Conservation (phyloP, 2,888 invertebrate species). For the Loripinus fragilis region DNA sequence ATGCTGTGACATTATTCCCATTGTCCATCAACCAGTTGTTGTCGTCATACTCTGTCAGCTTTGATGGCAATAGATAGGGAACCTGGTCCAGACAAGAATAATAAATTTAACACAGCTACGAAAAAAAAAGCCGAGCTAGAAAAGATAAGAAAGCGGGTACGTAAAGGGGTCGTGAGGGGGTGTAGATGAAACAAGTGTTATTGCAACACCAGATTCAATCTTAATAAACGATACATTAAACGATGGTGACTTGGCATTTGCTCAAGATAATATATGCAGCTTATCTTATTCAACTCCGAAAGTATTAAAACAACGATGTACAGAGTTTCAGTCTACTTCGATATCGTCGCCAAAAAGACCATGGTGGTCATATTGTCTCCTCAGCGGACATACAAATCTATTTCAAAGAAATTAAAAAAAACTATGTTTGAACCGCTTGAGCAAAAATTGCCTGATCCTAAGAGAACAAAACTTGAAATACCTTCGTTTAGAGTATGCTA, state of each 20-base stretch:
- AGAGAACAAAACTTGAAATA: not conserved
- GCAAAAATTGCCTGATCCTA: not conserved
- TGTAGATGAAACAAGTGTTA: not conserved
- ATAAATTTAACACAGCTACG: not conserved
- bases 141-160: constrained; percentile 22
- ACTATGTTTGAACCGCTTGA: not conserved
- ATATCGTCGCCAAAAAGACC: not conserved
- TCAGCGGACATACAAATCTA: not conserved
- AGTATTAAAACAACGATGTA: too few relatives aligned
- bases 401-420: not conserved
- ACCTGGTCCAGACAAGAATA: constrained; percentile 3
- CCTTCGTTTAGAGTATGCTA: not conserved
- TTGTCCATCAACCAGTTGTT: constrained; percentile 24
- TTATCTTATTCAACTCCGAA: not conserved
- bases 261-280: not conserved
- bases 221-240: not conserved
- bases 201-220: not conserved
- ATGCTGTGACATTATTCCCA: constrained; percentile 23
- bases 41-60: constrained; percentile 23
- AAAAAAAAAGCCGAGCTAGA: constrained; percentile 1
- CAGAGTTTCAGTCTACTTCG: too few relatives aligned
- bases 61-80: constrained; percentile 18
- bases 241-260: not conserved
- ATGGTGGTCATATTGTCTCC: constrained; percentile 1
- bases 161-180: not conserved